Percentiles rank a stretch among this genome's conserved stretches.
These are phyloP conservation scores for Drosophila orosa DNA, from an alignment of 1,140 invertebrate genomes.

Conservation along the genomic window DNA sequence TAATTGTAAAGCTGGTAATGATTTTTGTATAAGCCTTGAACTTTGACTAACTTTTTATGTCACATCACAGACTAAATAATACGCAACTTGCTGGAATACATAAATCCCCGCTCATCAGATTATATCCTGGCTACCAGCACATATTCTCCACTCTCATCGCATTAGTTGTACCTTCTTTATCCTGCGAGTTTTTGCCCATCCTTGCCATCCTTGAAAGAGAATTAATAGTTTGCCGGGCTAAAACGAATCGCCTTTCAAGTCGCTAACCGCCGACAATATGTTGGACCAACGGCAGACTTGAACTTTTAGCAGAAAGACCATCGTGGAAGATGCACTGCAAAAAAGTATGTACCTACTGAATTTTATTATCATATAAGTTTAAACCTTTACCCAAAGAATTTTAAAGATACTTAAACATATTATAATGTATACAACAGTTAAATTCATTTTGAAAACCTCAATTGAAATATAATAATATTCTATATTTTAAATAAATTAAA, in stretches of 20 bases:
- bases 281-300: slow-evolving; percentile 55
- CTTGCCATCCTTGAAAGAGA: slow-evolving; percentile 26
- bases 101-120: slow-evolving; percentile 1
- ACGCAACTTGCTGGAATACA: background rate
- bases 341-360: background rate
- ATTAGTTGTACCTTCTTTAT: slow-evolving; percentile 14
- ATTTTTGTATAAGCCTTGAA: background rate
- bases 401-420: no score
- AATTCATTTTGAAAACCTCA: no score
- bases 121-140: slow-evolving; percentile 3
- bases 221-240: slow-evolving; percentile 81
- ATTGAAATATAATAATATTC: no score
- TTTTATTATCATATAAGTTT: background rate
- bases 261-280: slow-evolving; percentile 80
- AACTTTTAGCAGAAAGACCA: slow-evolving; percentile 12
- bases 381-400: background rate
- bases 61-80: background rate
- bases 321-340: background rate
- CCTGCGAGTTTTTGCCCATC: slow-evolving; percentile 3
- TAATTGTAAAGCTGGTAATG: background rate
- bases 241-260: slow-evolving; percentile 84
- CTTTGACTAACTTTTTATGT: background rate
- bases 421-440: no score
- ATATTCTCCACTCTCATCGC: slow-evolving; percentile 10
- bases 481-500: background rate